Conservation (phyloP, 2,797 vertebrate genomes). For the Siniperca scherzeri region DNA sequence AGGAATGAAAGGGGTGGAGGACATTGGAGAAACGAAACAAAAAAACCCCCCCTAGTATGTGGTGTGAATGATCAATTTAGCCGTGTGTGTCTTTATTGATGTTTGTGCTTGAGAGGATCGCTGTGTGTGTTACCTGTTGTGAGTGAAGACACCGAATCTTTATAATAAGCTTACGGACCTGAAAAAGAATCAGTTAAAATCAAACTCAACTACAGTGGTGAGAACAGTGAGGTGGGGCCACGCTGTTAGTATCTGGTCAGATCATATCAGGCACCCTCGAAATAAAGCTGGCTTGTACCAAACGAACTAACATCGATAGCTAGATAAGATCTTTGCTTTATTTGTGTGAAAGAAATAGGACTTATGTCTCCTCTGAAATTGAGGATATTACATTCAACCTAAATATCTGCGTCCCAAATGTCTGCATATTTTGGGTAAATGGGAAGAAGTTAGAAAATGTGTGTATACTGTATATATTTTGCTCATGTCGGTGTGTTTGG, state of each 20-base stretch:
- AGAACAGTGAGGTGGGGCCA: slow-evolving; percentile 20
- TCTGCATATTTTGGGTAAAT: neutral
- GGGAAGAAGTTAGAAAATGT: neutral
- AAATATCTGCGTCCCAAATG: neutral
- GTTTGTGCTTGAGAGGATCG: slow-evolving; percentile 23
- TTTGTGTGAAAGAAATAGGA: slow-evolving; percentile 2
- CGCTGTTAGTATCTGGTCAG: slow-evolving; percentile 32
- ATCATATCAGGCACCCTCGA: slow-evolving; percentile 10
- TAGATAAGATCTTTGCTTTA: neutral
- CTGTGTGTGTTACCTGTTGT: slow-evolving; percentile 21
- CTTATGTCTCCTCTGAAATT: neutral
- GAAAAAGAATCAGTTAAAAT: slow-evolving; percentile 43
- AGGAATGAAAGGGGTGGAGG: slow-evolving; percentile 26
- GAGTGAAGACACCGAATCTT: slow-evolving; percentile 44
- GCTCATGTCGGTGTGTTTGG: neutral
- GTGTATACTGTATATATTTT: neutral
- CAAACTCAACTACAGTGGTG: slow-evolving; percentile 48
- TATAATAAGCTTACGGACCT: slow-evolving; percentile 50
- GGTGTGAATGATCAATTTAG: slow-evolving; percentile 49
- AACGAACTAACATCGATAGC: neutral
- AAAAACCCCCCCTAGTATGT: neutral
- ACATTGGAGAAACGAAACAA: slow-evolving; percentile 16
- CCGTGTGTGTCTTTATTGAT: slow-evolving; percentile 29
- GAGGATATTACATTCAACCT: too few species aligned
- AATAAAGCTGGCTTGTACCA: slow-evolving; percentile 1